A percentile compares a stretch with the other conserved stretches of the same genome.
These are phyloP conservation scores for Conchocele bisecta DNA, from an alignment of 2,888 invertebrate species.

Conservation along the genomic window DNA sequence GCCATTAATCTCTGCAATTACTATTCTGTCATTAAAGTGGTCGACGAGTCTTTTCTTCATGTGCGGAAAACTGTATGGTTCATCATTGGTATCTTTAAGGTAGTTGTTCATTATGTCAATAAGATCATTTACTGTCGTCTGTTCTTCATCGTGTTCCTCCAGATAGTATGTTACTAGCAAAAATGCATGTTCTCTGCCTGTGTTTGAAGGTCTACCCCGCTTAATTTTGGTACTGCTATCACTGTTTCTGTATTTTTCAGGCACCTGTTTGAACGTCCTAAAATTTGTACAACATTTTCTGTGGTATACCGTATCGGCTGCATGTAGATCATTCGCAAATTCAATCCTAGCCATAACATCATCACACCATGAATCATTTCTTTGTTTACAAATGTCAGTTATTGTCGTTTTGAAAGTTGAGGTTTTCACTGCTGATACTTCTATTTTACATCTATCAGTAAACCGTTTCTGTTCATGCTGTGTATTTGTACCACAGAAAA, in stretches of 20 bases:
- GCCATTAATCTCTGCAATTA: constrained; percentile 46
- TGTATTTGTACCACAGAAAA: constrained; percentile 6
- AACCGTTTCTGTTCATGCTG: background rate
- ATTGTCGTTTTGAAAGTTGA: constrained; percentile 8
- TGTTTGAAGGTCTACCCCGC: constrained; percentile 5
- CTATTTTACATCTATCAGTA: background rate
- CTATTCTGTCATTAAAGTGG: constrained; percentile 47
- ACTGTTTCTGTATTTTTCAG: background rate
- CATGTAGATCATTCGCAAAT: constrained; percentile 8
- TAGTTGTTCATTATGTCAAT: background rate
- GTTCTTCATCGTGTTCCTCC: constrained; percentile 1
- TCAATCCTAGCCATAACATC: constrained; percentile 13
- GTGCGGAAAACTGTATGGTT: constrained; percentile 9
- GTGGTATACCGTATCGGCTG: constrained; percentile 24
- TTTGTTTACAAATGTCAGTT: constrained; percentile 10
- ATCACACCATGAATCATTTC: constrained; percentile 24
- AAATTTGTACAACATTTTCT: constrained; percentile 9
- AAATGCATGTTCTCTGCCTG: background rate
- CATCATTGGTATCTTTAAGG: background rate
- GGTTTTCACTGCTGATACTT: background rate
- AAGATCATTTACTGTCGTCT: constrained; percentile 9
- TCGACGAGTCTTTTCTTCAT: constrained; percentile 40
- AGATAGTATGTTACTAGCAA: background rate
- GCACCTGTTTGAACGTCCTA: constrained; percentile 9
- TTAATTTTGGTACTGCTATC: background rate